Evolutionary conservation across 2,888 invertebrate species (phyloP), one percentile per base, ranked within the genome.

Genomic region (Drosophila nr. perissopoda): DNA sequence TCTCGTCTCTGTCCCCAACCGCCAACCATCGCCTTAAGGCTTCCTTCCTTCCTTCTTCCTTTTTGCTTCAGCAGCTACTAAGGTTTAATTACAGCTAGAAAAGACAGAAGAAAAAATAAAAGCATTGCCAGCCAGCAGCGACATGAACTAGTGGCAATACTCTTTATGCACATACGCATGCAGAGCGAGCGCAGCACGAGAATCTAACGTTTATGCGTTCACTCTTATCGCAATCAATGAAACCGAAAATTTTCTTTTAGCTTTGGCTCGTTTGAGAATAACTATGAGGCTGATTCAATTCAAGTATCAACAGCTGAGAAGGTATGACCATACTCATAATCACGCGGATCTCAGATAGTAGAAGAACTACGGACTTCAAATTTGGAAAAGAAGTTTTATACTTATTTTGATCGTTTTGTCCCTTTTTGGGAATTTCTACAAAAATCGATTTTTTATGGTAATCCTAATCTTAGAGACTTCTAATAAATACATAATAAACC

Each of bases 71-170:
- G 48, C 58, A 82, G 74, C 89, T 80, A 69, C 83, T 70, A 73
- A 67, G 87, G 72, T 88, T 86, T 90, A 86, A 86, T 86, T 86
- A 86, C 89, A 78, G 76, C 86, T 36, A 40, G 65, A 70, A 52
- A 64, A 49, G 5, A 54, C 34, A 27, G 49, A 60, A 11, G n/a
- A 21, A 33, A 13, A 27, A 6, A 31, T 21, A 31, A 40, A 31
- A n/a, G 31, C 27, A 63, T 53, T 31, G 51, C 51, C 58, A 73
- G 64, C 38, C 42, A 56, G 68, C 67, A 77, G 59, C 52, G 52
- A 36, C 74, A 52, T 58, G 58, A 75, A 69, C 69, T 65, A 73
- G 58, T 63, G 42, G 45, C 63, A 78, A 78, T 64, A 68, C 53
- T 70, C 45, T 71, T 65, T 69, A 70, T 45, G 48, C 75, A 78